Conservation (phyloP, 2,113 vertebrate genomes). For the Microcebus ravelobensis region DNA sequence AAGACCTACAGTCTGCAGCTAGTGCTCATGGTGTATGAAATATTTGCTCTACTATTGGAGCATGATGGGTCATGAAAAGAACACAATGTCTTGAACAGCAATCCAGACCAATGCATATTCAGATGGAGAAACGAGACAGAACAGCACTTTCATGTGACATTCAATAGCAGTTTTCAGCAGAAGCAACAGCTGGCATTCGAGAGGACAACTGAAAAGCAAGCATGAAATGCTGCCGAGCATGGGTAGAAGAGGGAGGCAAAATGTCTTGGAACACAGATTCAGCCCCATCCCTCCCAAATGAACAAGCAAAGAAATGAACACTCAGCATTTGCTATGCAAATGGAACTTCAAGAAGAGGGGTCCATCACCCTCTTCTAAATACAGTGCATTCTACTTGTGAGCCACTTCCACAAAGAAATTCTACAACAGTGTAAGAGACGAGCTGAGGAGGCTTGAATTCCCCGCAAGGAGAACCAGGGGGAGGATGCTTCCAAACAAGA, state of each 20-base stretch:
- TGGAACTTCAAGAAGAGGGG: neutral
- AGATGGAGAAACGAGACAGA: neutral
- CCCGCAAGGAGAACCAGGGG: neutral
- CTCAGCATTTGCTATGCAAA: neutral
- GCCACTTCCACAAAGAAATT: neutral
- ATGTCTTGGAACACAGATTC: neutral
- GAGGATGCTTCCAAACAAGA: neutral
- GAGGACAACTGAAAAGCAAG: neutral
- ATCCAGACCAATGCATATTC: neutral
- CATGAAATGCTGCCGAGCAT: fast-evolving
- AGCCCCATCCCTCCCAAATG: neutral
- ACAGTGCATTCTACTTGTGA: neutral
- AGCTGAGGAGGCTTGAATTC: neutral
- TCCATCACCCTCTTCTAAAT: neutral
- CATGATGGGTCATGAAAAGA: neutral
- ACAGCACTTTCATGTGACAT: neutral
- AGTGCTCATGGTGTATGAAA: neutral
- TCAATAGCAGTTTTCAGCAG: neutral
- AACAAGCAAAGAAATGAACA: neutral
- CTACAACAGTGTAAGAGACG: neutral
- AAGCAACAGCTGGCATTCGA: neutral
- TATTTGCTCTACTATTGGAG: neutral
- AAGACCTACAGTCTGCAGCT: neutral
- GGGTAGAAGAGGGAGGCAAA: neutral
- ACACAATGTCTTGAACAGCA: neutral